These are phyloP conservation scores for Asbolus verrucosus DNA, from an alignment of 1,140 invertebrate genomes.

Conservation along the genomic window DNA sequence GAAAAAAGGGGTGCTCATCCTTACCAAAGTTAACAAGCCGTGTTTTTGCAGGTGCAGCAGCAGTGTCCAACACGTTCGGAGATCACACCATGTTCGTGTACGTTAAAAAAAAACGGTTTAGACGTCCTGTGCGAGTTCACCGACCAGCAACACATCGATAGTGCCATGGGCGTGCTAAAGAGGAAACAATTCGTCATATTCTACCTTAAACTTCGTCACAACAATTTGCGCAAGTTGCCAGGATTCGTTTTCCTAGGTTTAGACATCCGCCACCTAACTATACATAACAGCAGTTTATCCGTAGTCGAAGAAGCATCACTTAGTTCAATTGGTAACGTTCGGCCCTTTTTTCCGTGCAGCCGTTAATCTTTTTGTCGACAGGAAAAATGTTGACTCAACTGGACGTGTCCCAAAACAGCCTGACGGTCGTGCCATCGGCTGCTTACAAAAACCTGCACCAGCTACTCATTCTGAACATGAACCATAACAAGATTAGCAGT, in stretches of 20 bases:
- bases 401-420: slow-evolving; percentile 84
- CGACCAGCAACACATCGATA: slow-evolving; percentile 77
- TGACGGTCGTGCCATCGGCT: slow-evolving; percentile 81
- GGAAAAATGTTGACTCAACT: slow-evolving; percentile 85
- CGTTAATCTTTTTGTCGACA: slow-evolving; percentile 58
- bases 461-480: slow-evolving; percentile 88
- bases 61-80: slow-evolving; percentile 78
- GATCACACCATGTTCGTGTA: slow-evolving; percentile 83
- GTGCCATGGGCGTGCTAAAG: slow-evolving; percentile 82
- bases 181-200: slow-evolving; percentile 82
- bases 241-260: slow-evolving; percentile 88
- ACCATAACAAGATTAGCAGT: slow-evolving; percentile 85
- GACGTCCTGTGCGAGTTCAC: slow-evolving; percentile 89
- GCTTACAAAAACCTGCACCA: slow-evolving; percentile 84
- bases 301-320: slow-evolving; percentile 88
- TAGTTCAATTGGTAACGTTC: slow-evolving; percentile 80
- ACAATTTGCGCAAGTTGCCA: slow-evolving; percentile 83
- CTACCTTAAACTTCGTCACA: slow-evolving; percentile 87
- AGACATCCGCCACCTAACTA: slow-evolving; percentile 87
- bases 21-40: slow-evolving; percentile 3
- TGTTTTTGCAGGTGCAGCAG: slow-evolving; percentile 66
- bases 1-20: too few species aligned
- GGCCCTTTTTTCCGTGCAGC: background rate
- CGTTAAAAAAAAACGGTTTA: slow-evolving; percentile 86
- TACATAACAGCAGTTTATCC: slow-evolving; percentile 87